Evolutionary conservation across 2,797 vertebrate genomes (phyloP).

Genomic region (Pithecia hirsuta): DNA sequence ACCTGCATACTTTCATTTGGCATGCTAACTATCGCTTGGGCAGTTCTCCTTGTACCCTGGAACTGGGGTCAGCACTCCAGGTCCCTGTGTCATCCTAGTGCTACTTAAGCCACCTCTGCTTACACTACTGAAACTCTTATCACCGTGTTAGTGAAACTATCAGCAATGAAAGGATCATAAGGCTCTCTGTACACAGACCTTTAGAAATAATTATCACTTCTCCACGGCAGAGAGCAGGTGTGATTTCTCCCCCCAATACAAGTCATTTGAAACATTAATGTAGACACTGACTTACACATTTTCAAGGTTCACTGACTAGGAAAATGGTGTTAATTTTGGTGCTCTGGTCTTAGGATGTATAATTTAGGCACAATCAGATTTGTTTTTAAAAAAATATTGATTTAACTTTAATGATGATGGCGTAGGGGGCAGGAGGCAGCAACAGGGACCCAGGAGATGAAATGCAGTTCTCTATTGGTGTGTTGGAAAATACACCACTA

Average conservation of each 20-base stretch:
- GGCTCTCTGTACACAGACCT: neutral
- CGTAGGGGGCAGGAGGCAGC: neutral
- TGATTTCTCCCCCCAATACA: neutral
- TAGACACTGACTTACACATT: neutral
- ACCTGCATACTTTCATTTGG: neutral
- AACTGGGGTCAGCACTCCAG: neutral
- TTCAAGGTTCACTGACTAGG: neutral
- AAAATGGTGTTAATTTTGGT: slow-evolving; percentile 13
- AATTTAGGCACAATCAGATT: neutral
- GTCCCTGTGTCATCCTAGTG: neutral
- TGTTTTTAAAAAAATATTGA: neutral
- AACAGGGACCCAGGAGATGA: neutral
- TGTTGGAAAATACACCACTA: slow-evolving; percentile 14
- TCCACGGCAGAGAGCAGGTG: neutral
- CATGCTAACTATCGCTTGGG: neutral
- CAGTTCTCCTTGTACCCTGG: neutral
- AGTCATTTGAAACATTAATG: neutral
- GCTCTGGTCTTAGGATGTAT: neutral
- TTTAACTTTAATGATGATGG: neutral
- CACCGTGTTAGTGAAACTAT: neutral
- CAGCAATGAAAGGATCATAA: neutral
- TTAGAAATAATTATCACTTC: neutral
- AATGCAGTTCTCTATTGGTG: neutral
- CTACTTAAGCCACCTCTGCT: neutral
- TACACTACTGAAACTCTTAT: neutral